phyloP scores from a whole-genome alignment of 2,888 invertebrate genomes.

The Cryptocephalus primarius region DNA sequence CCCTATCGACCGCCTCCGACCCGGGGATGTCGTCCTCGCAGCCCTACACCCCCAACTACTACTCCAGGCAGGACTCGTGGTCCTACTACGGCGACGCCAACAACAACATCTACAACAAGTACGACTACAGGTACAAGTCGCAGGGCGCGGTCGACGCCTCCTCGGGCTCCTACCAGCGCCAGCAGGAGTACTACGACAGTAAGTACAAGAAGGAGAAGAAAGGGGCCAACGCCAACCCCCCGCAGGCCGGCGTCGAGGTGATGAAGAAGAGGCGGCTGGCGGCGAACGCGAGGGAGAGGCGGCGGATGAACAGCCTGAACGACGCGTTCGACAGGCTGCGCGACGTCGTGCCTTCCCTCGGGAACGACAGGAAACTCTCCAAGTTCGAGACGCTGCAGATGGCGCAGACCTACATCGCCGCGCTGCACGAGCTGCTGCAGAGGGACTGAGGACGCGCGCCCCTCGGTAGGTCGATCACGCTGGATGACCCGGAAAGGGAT shows the following conservation, averaged over 20 bases:
- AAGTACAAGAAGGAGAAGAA: constrained; percentile 15
- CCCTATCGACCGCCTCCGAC: constrained; percentile 26
- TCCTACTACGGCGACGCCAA: constrained; percentile 30
- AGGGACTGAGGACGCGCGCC: constrained; percentile 29
- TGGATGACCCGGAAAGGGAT: too few species aligned
- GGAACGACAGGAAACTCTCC: constrained; percentile 58
- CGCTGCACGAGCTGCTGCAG: constrained; percentile 51
- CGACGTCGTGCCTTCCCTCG: constrained; percentile 59
- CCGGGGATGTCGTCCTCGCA: constrained; percentile 35
- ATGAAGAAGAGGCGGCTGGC: constrained; percentile 52
- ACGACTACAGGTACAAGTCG: constrained; percentile 22
- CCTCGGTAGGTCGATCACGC: constrained; percentile 2
- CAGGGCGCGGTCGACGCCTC: constrained; percentile 13
- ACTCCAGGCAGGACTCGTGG: constrained; percentile 22
- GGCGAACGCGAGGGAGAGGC: constrained; percentile 62
- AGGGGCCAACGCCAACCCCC: constrained; percentile 4
- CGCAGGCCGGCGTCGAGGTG: constrained; percentile 29
- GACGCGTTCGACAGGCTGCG: constrained; percentile 60
- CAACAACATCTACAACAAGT: constrained; percentile 29
- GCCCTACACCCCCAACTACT: constrained; percentile 33
- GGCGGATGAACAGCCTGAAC: constrained; percentile 63
- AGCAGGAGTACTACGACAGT: constrained; percentile 21
- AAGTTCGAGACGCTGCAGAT: constrained; percentile 69
- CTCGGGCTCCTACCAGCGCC: constrained; percentile 14
- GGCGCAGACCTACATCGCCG: constrained; percentile 65